Base-by-base conservation (phyloP, 2,797 vertebrate genomes). In the Pangasius mekongensis region DNA sequence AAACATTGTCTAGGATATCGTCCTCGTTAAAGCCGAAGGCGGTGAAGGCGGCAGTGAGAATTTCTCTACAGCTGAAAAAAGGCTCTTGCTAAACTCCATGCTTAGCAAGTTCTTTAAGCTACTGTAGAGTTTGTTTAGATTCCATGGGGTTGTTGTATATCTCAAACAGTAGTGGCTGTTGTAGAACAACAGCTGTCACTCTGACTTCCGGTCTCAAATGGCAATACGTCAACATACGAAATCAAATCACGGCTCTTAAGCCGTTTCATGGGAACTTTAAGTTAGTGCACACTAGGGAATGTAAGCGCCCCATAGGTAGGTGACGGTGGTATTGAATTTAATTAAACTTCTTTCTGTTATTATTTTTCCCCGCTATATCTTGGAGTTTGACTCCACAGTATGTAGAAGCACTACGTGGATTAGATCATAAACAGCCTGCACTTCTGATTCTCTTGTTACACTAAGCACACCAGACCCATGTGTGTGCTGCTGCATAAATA, bases 381-480 rank as follows among this genome's bases (percentile, higher is more conserved):
- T 9, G 5, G 66, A 73, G 64, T 91, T 90, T 69, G 87, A 81
- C 82, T 83, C 67, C 39, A 43, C 78, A 43, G 76, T 87, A 89
- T 89, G 87, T 91, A 3, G 88, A 86, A 88, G 84, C 89, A 91
- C 89, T 91, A 87, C 89, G 86, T 88, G 88, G 88, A 91, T 91
- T 91, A 90, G 86, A 85, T 91, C 91, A 89, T 91, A 87, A 91
- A 89, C 87, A 89, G 87, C 80, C 76, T 30, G 86, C 83, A 88
- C 87, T 69, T 78, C 87, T 78, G 89, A 74, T 94, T 95, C 94
- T 93, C 93, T 93, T 93, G 95, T 95, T 94, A 93, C 94, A 88
- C 93, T 94, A 96, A 95, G 93, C 95, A 95, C 95, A 93, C 94
- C 94, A 93, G 94, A 95, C 95, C 94, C 95, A 95, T 93, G 95